Evolutionary conservation across 2,888 invertebrate species (phyloP), one percentile per base, ranked within the genome.

Genomic region (Choreutis nemorana): DNA sequence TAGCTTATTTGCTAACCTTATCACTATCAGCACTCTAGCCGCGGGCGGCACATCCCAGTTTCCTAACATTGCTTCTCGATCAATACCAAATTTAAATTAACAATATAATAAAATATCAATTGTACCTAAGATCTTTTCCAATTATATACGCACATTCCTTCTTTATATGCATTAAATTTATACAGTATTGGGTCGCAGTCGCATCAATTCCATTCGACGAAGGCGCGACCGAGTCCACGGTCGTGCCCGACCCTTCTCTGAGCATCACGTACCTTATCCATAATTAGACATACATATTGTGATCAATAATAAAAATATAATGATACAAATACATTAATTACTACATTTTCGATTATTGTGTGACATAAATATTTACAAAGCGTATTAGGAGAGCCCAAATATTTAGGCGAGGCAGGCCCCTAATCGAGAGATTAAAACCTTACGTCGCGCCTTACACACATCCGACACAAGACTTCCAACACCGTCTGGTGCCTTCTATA

Each of bases 271-370:
- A 56, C 57, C 54, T 57, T 52, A 53, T 54, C 39, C 41, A 31
- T 57, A 50, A 61, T 67, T 70, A 68, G 64, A 68, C 66, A 67
- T 75, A 75, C 68, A 68, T 53, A 51, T 70, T 68, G 73, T 73
- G 72, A 75, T 73, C 73, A 64, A 73, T 73, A 73, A 72, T 77
- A 78, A 77, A 77, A 78, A 77, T 77, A 77, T 73, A 77, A 75
- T 77, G 68, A 72, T 77, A 78, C 73, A 75, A 72, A 75, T 77
- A 77, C 77, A 66, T 73, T 75, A 72, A 67, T 65, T 65, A 54
- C 75, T 77, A 77, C 68, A 57, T 70, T 73, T 68, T 73, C 67
- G 73, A 78, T 72, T 75, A 77, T 71, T 73, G 73, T 72, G 75
- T 73, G 77, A 78, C 75, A 65, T 68, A 72, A 71, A 72, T 78